Conservation (phyloP, 2,113 vertebrate species). For the Pitta sordida region DNA sequence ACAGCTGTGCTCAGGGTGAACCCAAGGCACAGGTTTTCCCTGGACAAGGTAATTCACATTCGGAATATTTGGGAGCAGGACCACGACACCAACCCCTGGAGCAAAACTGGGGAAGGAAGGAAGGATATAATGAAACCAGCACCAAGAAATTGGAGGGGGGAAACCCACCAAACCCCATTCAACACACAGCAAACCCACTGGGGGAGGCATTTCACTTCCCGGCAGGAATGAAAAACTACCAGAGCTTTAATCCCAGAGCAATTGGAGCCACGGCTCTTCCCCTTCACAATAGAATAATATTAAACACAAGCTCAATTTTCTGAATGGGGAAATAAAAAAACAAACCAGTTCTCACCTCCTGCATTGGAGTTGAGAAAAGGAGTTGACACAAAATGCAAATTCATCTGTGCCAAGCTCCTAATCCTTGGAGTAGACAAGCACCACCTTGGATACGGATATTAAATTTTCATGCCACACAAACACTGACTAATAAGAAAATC, state of each 20-base stretch:
- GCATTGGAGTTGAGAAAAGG: not conserved
- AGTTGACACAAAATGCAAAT: not conserved
- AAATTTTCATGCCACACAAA: constrained; percentile 9
- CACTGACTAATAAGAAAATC: not conserved
- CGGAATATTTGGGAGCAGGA: not conserved
- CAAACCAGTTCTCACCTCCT: not conserved
- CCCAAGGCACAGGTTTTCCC: not conserved
- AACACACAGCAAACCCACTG: not conserved
- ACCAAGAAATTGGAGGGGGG: not conserved
- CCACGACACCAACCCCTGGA: not conserved
- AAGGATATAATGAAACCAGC: not conserved
- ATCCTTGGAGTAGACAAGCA: not conserved
- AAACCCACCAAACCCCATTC: not conserved
- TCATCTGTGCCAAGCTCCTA: not conserved
- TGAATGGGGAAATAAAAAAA: not conserved
- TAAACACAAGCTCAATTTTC: not conserved
- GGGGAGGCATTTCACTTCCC: not conserved
- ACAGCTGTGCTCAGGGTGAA: not conserved
- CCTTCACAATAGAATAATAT: not conserved
- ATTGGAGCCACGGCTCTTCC: not conserved
- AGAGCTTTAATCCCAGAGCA: not conserved
- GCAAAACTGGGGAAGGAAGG: not conserved
- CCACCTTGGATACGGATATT: not conserved
- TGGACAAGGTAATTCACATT: not conserved
- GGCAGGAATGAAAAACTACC: not conserved